These are phyloP conservation scores for Gallinago paraguaiae DNA, from an alignment of 2,113 vertebrate genomes.

Conservation along the genomic window DNA sequence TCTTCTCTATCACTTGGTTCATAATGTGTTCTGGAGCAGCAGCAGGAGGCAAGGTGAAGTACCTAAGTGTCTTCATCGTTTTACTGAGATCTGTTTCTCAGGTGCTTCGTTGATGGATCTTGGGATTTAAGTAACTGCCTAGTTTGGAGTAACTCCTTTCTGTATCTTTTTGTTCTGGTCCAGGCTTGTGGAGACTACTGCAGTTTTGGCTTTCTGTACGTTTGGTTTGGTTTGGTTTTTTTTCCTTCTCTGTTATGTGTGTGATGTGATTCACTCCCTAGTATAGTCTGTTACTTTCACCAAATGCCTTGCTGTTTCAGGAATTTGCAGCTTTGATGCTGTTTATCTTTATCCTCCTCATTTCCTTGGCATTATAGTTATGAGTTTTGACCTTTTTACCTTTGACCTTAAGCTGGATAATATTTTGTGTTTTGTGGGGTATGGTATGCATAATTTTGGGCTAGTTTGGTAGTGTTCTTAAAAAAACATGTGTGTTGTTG, in stretches of 20 bases:
- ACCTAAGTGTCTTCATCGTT: accelerated
- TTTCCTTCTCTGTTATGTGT: neutral
- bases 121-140: neutral
- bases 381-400: neutral
- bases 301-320: neutral
- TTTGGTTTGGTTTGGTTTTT: neutral
- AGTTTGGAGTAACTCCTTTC: neutral
- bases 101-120: neutral
- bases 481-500: neutral
- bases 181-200: neutral
- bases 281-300: neutral
- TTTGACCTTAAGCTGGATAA: neutral
- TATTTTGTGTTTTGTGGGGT: neutral
- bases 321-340: neutral
- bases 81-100: neutral
- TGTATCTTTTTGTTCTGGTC: neutral
- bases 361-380: neutral
- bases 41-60: neutral
- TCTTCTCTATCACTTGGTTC: neutral
- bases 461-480: neutral
- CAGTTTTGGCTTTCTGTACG: neutral
- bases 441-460: neutral
- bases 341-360: neutral
- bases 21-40: neutral
- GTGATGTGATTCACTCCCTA: neutral